These are phyloP conservation scores for Pedionomus torquatus DNA, from an alignment of 2,113 vertebrate genomes.

Conservation along the genomic window DNA sequence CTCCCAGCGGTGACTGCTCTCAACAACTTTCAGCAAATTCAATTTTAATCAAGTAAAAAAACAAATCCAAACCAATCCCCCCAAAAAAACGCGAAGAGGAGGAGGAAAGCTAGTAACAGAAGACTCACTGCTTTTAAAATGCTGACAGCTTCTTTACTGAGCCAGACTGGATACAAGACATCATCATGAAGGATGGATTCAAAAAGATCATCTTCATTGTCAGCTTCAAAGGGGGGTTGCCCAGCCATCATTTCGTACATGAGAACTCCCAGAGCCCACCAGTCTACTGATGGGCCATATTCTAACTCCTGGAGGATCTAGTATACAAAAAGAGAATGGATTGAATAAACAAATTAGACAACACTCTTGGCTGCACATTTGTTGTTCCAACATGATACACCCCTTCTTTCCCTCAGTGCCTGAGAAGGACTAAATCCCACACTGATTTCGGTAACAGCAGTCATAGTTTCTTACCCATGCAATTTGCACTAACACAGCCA, in stretches of 20 bases:
- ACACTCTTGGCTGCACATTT: not conserved
- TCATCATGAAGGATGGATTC: conserved; percentile 98
- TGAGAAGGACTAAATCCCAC: not conserved
- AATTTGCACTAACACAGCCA: not conserved
- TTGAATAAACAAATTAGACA: not conserved
- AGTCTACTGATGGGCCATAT: conserved; percentile 95
- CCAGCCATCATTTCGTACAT: conserved; percentile 99
- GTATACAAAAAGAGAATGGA: not conserved
- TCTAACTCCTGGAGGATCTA: conserved; percentile 98
- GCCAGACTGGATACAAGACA: conserved; percentile 98
- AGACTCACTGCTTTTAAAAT: conserved; percentile 92
- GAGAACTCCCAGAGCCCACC: conserved; percentile 97
- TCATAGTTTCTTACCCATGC: not conserved
- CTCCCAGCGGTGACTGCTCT: conserved; percentile 47
- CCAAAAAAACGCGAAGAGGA: not conserved
- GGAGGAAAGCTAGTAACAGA: not conserved
- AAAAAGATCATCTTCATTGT: conserved; percentile 97
- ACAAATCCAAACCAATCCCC: not conserved
- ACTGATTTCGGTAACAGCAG: not conserved
- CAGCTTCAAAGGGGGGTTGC: conserved; percentile 96
- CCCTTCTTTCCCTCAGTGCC: not conserved
- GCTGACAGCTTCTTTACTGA: conserved; percentile 97
- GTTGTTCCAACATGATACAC: not conserved
- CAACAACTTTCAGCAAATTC: conserved; percentile 46
- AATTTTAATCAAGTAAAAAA: conserved; percentile 18